phyloP scores from a whole-genome alignment of 2,888 invertebrate species.

The Acrobasis consociella region DNA sequence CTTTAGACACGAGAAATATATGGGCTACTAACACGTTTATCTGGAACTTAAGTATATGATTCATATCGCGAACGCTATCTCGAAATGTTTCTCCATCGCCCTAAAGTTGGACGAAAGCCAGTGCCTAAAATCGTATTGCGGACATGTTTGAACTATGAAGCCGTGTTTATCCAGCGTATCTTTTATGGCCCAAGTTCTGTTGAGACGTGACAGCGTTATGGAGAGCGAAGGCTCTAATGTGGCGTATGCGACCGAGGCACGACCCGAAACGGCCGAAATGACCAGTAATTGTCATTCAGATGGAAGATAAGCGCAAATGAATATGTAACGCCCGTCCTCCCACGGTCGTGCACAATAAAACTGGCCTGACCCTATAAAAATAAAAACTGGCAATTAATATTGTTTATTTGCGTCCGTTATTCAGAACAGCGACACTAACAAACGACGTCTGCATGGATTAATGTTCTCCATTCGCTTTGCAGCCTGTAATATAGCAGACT shows the following conservation, averaged over 20 bases:
- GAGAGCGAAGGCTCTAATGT: constrained; percentile 54
- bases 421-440: constrained; percentile 69
- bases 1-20: constrained; percentile 48
- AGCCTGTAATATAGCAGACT: constrained; percentile 26
- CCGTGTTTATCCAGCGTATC: constrained; percentile 55
- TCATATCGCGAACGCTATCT: constrained; percentile 61
- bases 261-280: constrained; percentile 58
- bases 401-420: constrained; percentile 78
- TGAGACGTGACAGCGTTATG: constrained; percentile 54
- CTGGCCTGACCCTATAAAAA: constrained; percentile 70
- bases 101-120: constrained; percentile 70
- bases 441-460: constrained; percentile 65
- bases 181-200: constrained; percentile 53
- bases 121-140: constrained; percentile 65
- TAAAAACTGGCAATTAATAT: constrained; percentile 77
- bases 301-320: constrained; percentile 78
- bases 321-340: constrained; percentile 76
- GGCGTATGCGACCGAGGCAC: constrained; percentile 55
- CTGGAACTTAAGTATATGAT: constrained; percentile 55
- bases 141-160: constrained; percentile 61
- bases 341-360: constrained; percentile 68
- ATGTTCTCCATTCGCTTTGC: constrained; percentile 44
- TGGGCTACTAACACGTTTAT: constrained; percentile 54
- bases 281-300: constrained; percentile 68
- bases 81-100: constrained; percentile 48